Evolutionary conservation across 2,113 vertebrate species (phyloP), one percentile per base, ranked within the genome.

Genomic region (Triplophysa rosa): DNA sequence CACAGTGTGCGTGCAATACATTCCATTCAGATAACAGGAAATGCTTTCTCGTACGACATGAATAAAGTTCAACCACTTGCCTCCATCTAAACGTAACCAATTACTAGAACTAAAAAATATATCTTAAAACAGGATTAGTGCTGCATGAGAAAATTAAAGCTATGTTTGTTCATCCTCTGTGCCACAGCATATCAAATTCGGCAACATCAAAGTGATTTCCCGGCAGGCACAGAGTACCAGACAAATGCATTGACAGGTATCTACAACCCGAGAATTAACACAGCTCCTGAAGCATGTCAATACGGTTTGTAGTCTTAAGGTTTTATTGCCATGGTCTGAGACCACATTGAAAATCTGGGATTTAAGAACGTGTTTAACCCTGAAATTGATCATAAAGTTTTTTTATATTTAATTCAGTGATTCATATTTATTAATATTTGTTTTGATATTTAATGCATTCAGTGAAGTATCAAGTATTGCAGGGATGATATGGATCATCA

Each of bases 151-250:
- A 47, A 59, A 11, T 19, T 24, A 17, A 26, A 40, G 17, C 1
- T 13, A 14, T 40, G 47, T 2, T 52, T 74, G 75, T 58, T 59
- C 11, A 59, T 47, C 11, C 67, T 65, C 33, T 78, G 7, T 69
- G 37, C 65, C 54, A 33, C 26, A 83, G 79, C 69, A 56, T 40
- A 40, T 40, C 40, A 62, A 14, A 80, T 81, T 68, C 24, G 80
- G 37, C 61, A 78, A 80, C 84, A 62, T 23, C 59, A 72, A 10
- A 11, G 21, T 17, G 8, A 56, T 58, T 67, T 13, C 12, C 45
- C 67, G 7, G 29, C 67, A 68, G 3, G 52, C 40, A 58, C 40
- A 17, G 23, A 37, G 47, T 23, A 58, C 7, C 49, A 78, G 33
- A 17, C 37, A 26, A 82, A 52, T 67, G n/a, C 37, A 2, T 14